These are phyloP conservation scores for Sesia apiformis DNA, from an alignment of 2,888 invertebrate genomes.

Conservation along the genomic window DNA sequence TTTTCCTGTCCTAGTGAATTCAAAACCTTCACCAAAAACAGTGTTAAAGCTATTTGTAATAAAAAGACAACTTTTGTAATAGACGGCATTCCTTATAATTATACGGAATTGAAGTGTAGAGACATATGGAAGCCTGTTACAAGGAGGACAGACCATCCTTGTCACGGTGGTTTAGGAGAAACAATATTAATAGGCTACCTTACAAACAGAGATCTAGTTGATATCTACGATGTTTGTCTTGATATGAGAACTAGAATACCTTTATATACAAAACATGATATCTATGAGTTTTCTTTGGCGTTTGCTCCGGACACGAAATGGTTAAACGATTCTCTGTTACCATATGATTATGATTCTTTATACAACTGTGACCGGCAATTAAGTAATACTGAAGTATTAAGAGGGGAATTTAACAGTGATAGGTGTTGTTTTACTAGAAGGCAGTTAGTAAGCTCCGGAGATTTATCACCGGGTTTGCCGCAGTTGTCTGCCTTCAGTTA, in stretches of 20 bases:
- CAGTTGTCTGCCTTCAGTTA: slow-evolving; percentile 27
- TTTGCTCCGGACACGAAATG: slow-evolving; percentile 13
- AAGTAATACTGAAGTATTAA: slow-evolving; percentile 12
- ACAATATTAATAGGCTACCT: slow-evolving; percentile 23
- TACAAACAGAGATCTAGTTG: slow-evolving; percentile 8
- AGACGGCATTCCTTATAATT: slow-evolving; percentile 15
- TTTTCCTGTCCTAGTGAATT: slow-evolving; percentile 28
- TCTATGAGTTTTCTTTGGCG: slow-evolving; percentile 15
- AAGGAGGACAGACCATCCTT: slow-evolving; percentile 13
- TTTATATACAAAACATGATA: slow-evolving; percentile 21
- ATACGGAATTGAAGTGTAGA: slow-evolving; percentile 27
- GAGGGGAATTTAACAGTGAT: slow-evolving; percentile 5
- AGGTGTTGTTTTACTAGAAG: slow-evolving; percentile 33
- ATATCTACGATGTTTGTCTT: slow-evolving; percentile 33
- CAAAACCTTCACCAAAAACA: slow-evolving; percentile 8
- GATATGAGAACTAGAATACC: slow-evolving; percentile 22
- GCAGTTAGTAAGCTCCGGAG: slow-evolving; percentile 34
- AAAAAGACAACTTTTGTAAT: slow-evolving; percentile 19
- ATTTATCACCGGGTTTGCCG: slow-evolving; percentile 32
- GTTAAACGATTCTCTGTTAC: slow-evolving; percentile 15
- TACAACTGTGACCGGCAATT: slow-evolving; percentile 28
- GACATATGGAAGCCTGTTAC: slow-evolving; percentile 15
- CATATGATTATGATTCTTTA: slow-evolving; percentile 19
- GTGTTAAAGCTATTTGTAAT: slow-evolving; percentile 22
- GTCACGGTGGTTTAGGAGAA: slow-evolving; percentile 20